Evolutionary conservation across 2,113 vertebrate genomes (phyloP), one percentile per base, ranked within the genome.

Genomic region (Pionites leucogaster): DNA sequence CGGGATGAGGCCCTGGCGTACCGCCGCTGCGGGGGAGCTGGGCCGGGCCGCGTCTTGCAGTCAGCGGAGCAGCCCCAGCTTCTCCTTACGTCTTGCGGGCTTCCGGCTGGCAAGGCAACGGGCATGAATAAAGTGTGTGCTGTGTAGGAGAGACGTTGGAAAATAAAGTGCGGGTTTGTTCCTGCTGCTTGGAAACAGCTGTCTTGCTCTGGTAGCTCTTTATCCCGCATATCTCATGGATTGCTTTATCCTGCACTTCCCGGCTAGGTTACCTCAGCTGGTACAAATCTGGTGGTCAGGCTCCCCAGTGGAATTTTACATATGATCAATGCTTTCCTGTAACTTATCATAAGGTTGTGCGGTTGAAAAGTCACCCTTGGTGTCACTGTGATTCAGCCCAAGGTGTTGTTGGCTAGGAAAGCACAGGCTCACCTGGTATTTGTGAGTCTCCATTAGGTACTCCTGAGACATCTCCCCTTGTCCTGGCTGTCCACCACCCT

Each of bases 251-350:
- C 42, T 2, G 3, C 18, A 1, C 42, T 2, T 24, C 35, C 39
- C 50, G 49, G 6, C 53, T 8, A 0, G 17, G 29, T 27, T 27
- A 20, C 37, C 41, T n/a, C 19, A 46, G n/a, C 60, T 71, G 50
- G n/a, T 10, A 0, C 33, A 11, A 3, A 11, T 9, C 37, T 29
- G 42, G 3, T 3, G 1, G 4, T 22, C 11, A 31, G 78, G 9
- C 37, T 37, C 2, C n/a, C 37, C 5, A 1, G 0, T 41, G 57
- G 33, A 64, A 28, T 46, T 71, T 11, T 37, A 47, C 17, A 0
- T 49, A 2, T 6, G 8, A 13, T n/a, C 25, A 2, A 5, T 49
- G 2, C 20, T 35, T 59, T 5, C 12, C 23, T 63, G 7, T 33
- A 37, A 6, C 4, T 18, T 18, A 4, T 17, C 33, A 12, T 63